Conservation (phyloP, 2,888 invertebrate genomes). For the Baronia brevicornis region DNA sequence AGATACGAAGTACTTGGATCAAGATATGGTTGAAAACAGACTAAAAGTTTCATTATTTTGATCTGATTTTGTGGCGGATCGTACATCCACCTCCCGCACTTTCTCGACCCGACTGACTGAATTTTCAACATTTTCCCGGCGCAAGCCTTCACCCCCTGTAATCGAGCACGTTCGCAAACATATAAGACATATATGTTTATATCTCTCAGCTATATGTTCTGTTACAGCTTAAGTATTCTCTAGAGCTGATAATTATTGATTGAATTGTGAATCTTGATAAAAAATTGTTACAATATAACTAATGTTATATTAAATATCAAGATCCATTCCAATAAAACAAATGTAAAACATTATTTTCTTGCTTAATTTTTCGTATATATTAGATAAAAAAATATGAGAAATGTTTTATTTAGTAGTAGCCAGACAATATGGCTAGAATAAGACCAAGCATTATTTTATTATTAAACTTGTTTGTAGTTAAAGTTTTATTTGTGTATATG, state of each 20-base stretch:
- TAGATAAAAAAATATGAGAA: slow-evolving; percentile 11
- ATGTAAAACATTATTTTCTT: slow-evolving; percentile 13
- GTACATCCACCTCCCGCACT: slow-evolving; percentile 50
- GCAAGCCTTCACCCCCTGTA: slow-evolving; percentile 73
- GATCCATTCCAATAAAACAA: no score
- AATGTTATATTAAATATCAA: no score
- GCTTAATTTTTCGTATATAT: slow-evolving; percentile 7
- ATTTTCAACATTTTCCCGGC: slow-evolving; percentile 69
- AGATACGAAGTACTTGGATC: slow-evolving; percentile 27
- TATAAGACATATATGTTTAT: slow-evolving; percentile 38
- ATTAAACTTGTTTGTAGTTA: no score
- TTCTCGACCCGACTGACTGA: slow-evolving; percentile 68
- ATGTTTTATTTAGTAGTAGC: no score
- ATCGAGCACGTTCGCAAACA: slow-evolving; percentile 66
- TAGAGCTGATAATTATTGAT: no score
- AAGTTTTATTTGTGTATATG: no score
- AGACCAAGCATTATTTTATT: no score
- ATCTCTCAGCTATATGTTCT: no score
- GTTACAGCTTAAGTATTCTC: no score
- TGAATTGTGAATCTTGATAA: no score
- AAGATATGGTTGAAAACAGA: slow-evolving; percentile 49
- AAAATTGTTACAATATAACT: no score
- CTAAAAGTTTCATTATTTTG: slow-evolving; percentile 60
- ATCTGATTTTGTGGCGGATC: slow-evolving; percentile 34
- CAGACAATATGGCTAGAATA: no score